A percentile compares a stretch with the other conserved stretches of the same genome.
Evolutionary conservation across 2,888 invertebrate genomes (phyloP).

Genomic region (Tyria jacobaeae): DNA sequence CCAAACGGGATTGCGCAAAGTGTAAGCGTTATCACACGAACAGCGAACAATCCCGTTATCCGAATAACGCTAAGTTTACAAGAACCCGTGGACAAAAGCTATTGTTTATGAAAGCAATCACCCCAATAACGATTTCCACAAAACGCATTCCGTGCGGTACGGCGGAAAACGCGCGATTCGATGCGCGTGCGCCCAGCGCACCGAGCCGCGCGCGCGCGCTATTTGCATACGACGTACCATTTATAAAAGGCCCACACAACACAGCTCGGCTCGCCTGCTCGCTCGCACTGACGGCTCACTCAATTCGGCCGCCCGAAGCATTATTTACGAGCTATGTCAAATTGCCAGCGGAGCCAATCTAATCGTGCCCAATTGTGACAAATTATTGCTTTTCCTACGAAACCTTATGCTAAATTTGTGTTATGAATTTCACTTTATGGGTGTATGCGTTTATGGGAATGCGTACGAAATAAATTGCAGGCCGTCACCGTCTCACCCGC

Average conservation of each 20-base stretch:
- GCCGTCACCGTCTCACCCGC: slow-evolving; percentile 46
- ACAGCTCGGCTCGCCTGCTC: slow-evolving; percentile 37
- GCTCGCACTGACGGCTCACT: slow-evolving; percentile 61
- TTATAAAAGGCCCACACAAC: slow-evolving; percentile 55
- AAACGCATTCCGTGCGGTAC: slow-evolving; percentile 72
- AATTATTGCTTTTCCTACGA: slow-evolving; percentile 86
- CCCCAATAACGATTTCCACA: slow-evolving; percentile 86
- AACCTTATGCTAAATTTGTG: slow-evolving; percentile 79
- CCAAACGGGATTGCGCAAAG: slow-evolving; percentile 60
- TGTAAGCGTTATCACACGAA: slow-evolving; percentile 67
- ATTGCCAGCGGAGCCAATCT: slow-evolving; percentile 83
- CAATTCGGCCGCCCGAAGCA: slow-evolving; percentile 69
- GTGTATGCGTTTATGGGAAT: slow-evolving; percentile 65
- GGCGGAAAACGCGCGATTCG: slow-evolving; percentile 84
- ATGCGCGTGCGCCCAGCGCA: slow-evolving; percentile 82
- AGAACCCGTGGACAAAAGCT: slow-evolving; percentile 81
- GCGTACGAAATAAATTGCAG: slow-evolving; percentile 64
- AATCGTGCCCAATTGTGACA: slow-evolving; percentile 86
- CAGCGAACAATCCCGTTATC: slow-evolving; percentile 70
- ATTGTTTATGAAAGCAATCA: slow-evolving; percentile 86
- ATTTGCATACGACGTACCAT: slow-evolving; percentile 73
- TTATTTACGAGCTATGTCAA: slow-evolving; percentile 85
- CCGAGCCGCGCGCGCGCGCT: slow-evolving; percentile 65
- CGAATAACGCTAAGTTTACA: slow-evolving; percentile 74
- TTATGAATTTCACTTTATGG: slow-evolving; percentile 78